Conservation (phyloP, 2,797 vertebrate genomes). For the Myotis daubentonii region DNA sequence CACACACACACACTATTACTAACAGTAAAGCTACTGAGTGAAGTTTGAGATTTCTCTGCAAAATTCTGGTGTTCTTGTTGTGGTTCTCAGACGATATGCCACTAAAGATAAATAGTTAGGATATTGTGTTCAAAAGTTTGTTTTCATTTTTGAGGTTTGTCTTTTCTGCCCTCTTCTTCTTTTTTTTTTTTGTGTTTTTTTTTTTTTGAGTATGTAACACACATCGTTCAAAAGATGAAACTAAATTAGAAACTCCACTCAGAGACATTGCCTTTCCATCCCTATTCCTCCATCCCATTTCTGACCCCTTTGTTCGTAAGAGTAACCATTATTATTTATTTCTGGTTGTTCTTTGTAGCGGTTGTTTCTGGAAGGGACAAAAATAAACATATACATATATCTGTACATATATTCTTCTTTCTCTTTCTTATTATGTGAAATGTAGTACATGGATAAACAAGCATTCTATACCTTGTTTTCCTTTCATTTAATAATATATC, state of each 20-base stretch:
- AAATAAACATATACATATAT: not conserved
- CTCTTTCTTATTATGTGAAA: not conserved
- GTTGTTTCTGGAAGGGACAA: not conserved
- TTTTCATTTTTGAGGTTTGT: not conserved
- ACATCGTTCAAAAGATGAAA: not conserved
- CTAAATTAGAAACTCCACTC: not conserved
- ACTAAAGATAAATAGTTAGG: not conserved
- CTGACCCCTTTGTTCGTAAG: not conserved
- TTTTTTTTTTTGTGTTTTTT: not conserved
- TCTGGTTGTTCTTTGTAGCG: not conserved
- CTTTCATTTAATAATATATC: not conserved
- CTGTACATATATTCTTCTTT: not conserved
- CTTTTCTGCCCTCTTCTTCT: not conserved
- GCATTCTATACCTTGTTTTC: not conserved
- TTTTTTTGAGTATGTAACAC: not conserved
- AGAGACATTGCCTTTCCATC: not conserved
- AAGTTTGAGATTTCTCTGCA: not conserved
- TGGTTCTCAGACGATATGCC: not conserved
- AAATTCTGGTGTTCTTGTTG: not conserved
- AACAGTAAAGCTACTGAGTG: slow-evolving; percentile 18
- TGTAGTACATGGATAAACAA: not conserved
- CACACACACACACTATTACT: not conserved
- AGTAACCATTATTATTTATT: not conserved
- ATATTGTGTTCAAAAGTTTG: not conserved
- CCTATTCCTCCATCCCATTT: not conserved